Base-by-base conservation (phyloP, 2,888 invertebrate species). In the Xylophagus ater region DNA sequence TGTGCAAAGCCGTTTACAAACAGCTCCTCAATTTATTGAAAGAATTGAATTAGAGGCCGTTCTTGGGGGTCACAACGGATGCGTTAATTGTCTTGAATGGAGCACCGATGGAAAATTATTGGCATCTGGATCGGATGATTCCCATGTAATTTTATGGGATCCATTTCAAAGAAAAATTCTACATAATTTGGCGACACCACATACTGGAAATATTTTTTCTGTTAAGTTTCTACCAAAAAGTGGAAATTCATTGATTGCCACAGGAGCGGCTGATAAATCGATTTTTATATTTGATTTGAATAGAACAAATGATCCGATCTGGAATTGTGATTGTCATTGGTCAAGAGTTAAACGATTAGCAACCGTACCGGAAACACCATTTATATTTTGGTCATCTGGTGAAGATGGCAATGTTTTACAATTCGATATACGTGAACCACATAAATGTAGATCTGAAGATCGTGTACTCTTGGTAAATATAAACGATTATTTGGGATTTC, bases 61-160 rank as follows among this genome's bases (percentile, higher is more conserved):
- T 56, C 72, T 94, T 20, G 74, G 81, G 58, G 96, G 94, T 2
- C 97, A 98, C 63, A 73, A 73, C 54, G 97, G 97, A 31, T 97
- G 97, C 68, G 96, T 98, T 1, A 98, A 98, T 68, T 96, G 96
- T 60, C 68, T 98, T 43, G 89, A 96, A 66, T 98, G 96, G 94
- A 90, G 86, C 56, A 72, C 76, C 37, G 78, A 79, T 58, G 97
- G 97, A 0, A 45, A 87, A 48, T 67, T 83, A 43, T 67, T 97
- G 52, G 94, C 92, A 4, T 96, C 96, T 25, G 96, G 94, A 2
- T 96, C 96, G 1, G 97, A 97, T 66, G 97, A 98, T 65, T 81
- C 82, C 38, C 81, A 84, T 51, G 79, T 97, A 4, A 84, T 88
- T 48, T 68, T 98, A 45, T 97, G 97, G 97, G 87, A 94, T 68